Percentiles rank a stretch among this genome's conserved stretches.
These are phyloP conservation scores for Brachionus sp. DNA, from an alignment of 1,140 invertebrate genomes.

Conservation along the genomic window DNA sequence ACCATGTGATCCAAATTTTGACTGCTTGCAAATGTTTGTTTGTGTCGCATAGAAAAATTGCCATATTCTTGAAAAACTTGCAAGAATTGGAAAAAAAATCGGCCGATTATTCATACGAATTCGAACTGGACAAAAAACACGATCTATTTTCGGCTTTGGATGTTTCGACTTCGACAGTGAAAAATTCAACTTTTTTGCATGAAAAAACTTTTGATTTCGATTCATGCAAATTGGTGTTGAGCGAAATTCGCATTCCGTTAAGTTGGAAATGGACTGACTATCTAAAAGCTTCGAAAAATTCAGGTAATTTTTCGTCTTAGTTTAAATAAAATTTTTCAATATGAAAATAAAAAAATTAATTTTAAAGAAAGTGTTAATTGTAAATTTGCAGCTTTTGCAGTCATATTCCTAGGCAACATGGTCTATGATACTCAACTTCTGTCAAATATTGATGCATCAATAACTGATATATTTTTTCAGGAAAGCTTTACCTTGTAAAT, in stretches of 20 bases:
- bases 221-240: not conserved
- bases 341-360: not conserved
- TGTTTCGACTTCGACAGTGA: not conserved
- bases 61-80: conserved; percentile 22
- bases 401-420: conserved; percentile 23
- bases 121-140: not conserved
- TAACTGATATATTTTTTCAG: not conserved
- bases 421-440: conserved; percentile 20
- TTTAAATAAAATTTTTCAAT: not conserved
- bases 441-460: conserved; percentile 22
- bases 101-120: not conserved
- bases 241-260: conserved; percentile 8
- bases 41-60: conserved; percentile 30
- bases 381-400: conserved; percentile 27
- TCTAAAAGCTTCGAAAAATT: conserved; percentile 26
- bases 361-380: conserved; percentile 19
- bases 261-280: conserved; percentile 35
- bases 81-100: conserved; percentile 27
- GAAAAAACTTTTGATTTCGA: not conserved
- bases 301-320: not conserved
- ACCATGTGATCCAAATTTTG: conserved; percentile 34
- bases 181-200: not conserved
- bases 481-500: conserved; percentile 23
- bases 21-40: conserved; percentile 39
- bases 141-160: conserved; percentile 8